Base-by-base conservation (phyloP, 2,797 vertebrate species). In the Hyperoplus immaculatus region DNA sequence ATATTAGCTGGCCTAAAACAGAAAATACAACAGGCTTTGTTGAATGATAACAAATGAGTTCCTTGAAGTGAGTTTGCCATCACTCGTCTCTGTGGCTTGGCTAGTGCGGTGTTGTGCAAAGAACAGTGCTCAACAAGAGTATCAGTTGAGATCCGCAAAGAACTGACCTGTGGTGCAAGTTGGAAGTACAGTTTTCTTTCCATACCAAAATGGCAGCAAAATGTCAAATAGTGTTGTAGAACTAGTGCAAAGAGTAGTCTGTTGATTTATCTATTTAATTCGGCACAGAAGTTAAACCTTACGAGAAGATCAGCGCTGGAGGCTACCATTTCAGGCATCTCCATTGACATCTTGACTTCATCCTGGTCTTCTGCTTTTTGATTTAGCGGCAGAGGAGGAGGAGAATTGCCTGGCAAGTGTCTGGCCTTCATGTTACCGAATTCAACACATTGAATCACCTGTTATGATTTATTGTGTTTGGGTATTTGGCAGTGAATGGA, bases 391-490 rank as follows among this genome's bases (percentile, higher is more conserved):
- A 54, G 71, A 77, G 75, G 80, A 82, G 86, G 86, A 87, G 78
- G 90, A 83, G 78, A 91, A 88, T 89, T 85, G 85, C 80, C 88
- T 90, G 90, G 92, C 80, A 78, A 78, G 67, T 72, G 51, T 84
- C 83, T 80, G 77, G 75, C 75, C 77, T 83, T 83, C 77, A 85
- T 89, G 88, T 91, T 88, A 87, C 87, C 86, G 85, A 88, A 77
- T 80, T 89, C 81, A 38, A 85, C 90, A 87, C 88, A 83, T 85
- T 91, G 86, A 93, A 87, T 91, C 94, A 95, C 92, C 92, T 94
- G 93, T 89, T 94, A 88, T 85, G 91, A 93, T 95, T 93, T 92
- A 94, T 91, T 88, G 83, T 90, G 89, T 91, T 90, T 92, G 80
- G 88, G 86, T 82, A 78, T 89, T 92, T 94, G 92, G 88, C 89